Evolutionary conservation across 2,888 invertebrate genomes (phyloP).

Genomic region (Tineola bisselliella): DNA sequence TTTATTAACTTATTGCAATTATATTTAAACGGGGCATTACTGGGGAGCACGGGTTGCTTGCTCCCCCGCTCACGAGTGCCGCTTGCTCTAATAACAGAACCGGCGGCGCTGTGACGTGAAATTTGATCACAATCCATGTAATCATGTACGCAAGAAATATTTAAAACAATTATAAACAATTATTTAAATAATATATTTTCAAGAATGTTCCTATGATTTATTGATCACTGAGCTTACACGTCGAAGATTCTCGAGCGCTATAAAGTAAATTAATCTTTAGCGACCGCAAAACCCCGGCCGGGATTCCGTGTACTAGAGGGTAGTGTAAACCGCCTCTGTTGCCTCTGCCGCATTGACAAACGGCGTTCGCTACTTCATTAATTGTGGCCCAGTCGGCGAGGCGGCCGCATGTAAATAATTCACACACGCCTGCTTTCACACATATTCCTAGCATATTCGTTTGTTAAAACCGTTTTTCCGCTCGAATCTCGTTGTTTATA

Average conservation of each 20-base stretch:
- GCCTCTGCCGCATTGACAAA: conserved; percentile 56
- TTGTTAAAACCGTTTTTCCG: background rate
- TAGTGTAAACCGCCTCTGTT: conserved; percentile 26
- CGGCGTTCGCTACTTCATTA: conserved; percentile 59
- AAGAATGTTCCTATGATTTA: background rate
- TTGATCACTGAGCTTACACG: background rate
- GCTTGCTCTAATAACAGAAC: conserved; percentile 28
- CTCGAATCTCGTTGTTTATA: background rate
- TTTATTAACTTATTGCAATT: conserved; percentile 63
- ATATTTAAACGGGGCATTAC: conserved; percentile 55
- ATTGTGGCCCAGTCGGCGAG: conserved; percentile 52
- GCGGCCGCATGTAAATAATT: conserved; percentile 60
- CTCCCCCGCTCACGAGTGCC: conserved; percentile 18
- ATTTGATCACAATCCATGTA: conserved; percentile 35
- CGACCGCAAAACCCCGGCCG: background rate
- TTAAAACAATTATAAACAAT: background rate
- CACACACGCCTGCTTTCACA: too few relatives aligned
- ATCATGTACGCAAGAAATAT: conserved; percentile 3
- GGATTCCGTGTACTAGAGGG: background rate
- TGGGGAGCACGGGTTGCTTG: conserved; percentile 24
- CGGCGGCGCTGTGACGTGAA: conserved; percentile 22
- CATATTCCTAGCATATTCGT: conserved; percentile 15
- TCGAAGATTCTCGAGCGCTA: background rate
- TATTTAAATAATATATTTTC: background rate
- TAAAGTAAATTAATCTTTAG: conserved; percentile 10